Base-by-base conservation (phyloP, 2,888 invertebrate species). In the Clitarchus hookeri region DNA sequence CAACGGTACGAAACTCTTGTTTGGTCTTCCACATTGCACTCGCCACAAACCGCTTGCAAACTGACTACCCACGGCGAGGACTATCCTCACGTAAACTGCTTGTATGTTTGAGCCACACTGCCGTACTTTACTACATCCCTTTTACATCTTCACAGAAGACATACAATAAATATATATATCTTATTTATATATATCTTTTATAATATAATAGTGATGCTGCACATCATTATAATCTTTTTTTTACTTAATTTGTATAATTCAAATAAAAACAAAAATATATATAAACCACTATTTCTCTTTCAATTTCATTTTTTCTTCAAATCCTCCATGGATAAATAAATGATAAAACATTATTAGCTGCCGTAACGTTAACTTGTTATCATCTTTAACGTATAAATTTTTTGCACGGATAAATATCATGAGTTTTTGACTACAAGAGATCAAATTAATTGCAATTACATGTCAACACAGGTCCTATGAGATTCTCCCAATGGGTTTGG, bases 61-160 rank as follows among this genome's bases (percentile, higher is more conserved):
- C 48, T 13, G 48, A 48, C 48, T 48, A 48, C 48, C 48, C 48
- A 48, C 48, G 8, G 48, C 48, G 48, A 48, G 48, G 48, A 36
- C 16, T 48, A 85, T n/a, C 83, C 83, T n/a, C 26, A 27, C n/a
- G 6, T 0, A 0, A 36, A n/a, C 36, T 83, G 26, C n/a, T 44
- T 83, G 36, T 83, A 36, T 83, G 83, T 44, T n/a, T 44, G 8
- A 48, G 44, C 26, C 53, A 84, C 84, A 84, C 48, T 44, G 44
- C 44, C 48, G 48, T 44, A 44, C 48, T 78, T 77, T 85, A 78
- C 13, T n/a, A 65, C 85, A 79, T 13, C 23, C 78, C 91, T 91
- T 91, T 91, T 91, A 91, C 91, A 92, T 92, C 92, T 92, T 92
- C 92, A 92, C 92, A 92, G 92, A 92, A 91, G 91, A 92, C 91